These are phyloP conservation scores for Calliphora vicina DNA, from an alignment of 1,140 invertebrate species.

Conservation along the genomic window DNA sequence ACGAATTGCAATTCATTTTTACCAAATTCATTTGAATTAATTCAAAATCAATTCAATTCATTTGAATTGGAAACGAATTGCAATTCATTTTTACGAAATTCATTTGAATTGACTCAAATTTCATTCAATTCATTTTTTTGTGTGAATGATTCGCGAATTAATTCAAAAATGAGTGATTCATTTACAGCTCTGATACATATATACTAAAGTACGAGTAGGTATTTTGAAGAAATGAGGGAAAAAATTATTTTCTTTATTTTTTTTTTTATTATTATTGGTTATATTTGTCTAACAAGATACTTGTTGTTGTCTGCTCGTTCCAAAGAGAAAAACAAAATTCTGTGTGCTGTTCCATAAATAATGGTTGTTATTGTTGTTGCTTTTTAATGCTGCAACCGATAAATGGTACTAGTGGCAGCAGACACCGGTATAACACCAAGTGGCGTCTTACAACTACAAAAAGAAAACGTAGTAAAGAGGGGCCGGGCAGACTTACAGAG, in stretches of 20 bases:
- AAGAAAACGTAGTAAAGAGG: not conserved
- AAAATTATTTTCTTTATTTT: not conserved
- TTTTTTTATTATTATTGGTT: not conserved
- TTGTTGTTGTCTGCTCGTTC: not conserved
- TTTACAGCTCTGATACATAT: too few species aligned
- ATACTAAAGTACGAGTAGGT: too few species aligned
- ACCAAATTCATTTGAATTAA: too few species aligned
- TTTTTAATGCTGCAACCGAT: not conserved
- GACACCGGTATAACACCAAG: slow-evolving; percentile 3
- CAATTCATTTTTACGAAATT: too few species aligned
- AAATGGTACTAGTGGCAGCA: not conserved
- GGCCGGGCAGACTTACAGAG: not conserved
- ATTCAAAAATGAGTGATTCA: too few species aligned
- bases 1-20: too few species aligned
- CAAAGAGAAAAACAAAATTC: not conserved
- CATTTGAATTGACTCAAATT: too few species aligned
- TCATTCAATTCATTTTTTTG: too few species aligned
- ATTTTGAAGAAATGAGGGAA: not conserved
- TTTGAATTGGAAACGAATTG: too few species aligned
- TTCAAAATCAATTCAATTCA: too few species aligned
- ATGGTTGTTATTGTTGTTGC: not conserved
- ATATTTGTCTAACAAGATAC: not conserved
- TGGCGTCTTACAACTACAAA: not conserved
- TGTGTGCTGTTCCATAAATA: not conserved
- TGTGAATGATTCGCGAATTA: too few species aligned